A percentile compares a stretch with the other conserved stretches of the same genome.
phyloP scores from a whole-genome alignment of 2,888 invertebrate species.

The Hyposoter dolosus region DNA sequence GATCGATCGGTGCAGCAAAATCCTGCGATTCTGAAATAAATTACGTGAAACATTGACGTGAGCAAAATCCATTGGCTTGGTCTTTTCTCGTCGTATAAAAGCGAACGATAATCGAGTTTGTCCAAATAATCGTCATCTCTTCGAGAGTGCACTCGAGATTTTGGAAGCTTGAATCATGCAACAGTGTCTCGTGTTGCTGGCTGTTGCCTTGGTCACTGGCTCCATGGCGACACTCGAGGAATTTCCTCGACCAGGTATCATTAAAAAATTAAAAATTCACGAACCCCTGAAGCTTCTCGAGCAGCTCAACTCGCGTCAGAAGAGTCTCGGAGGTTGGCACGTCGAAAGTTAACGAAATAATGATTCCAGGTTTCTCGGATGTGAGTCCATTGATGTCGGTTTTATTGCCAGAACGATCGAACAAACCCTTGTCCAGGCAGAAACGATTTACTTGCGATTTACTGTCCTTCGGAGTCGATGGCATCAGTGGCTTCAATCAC shows the following conservation, averaged over 20 bases:
- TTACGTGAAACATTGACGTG: not conserved
- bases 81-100: not conserved
- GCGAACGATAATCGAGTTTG: not conserved
- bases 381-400: conserved; percentile 10
- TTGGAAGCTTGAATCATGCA: conserved; percentile 43
- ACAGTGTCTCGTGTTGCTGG: conserved; percentile 41
- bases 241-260: not conserved
- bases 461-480: conserved; percentile 51
- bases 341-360: not conserved
- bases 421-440: conserved; percentile 39
- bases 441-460: conserved; percentile 64
- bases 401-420: not conserved
- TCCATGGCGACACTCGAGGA: not conserved
- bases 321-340: not conserved
- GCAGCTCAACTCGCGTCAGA: not conserved
- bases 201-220: conserved; percentile 21
- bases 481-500: conserved; percentile 56
- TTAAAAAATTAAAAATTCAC: not conserved
- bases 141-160: conserved; percentile 2
- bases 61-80: not conserved
- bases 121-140: not conserved
- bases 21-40: not conserved
- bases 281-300: not conserved
- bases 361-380: conserved; percentile 14
- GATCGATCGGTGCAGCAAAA: not conserved